A percentile compares a stretch with the other conserved stretches of the same genome.
phyloP scores from a whole-genome alignment of 2,888 invertebrate species.

The Apocheima hispidaria region DNA sequence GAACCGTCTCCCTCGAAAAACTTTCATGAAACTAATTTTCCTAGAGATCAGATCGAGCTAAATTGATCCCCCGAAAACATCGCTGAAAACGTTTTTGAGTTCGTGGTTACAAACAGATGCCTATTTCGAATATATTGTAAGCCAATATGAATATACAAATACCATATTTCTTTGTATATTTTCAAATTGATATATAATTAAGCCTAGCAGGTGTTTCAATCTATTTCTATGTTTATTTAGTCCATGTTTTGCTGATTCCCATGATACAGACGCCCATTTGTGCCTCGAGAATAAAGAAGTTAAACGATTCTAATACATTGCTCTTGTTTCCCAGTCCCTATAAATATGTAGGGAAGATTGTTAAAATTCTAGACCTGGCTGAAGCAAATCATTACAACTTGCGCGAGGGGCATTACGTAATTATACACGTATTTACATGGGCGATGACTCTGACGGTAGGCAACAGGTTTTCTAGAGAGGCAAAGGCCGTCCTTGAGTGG shows the following conservation, averaged over 20 bases:
- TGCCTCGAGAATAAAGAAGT: background rate
- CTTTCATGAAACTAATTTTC: background rate
- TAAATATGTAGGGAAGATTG: slow-evolving; percentile 11
- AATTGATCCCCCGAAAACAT: background rate
- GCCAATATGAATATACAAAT: too few relatives aligned
- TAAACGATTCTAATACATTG: background rate
- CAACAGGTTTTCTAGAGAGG: slow-evolving; percentile 45
- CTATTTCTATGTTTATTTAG: background rate
- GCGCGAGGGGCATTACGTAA: slow-evolving; percentile 32
- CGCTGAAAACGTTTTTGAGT: background rate
- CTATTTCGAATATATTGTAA: background rate
- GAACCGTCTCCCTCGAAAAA: background rate
- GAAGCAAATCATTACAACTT: slow-evolving; percentile 8
- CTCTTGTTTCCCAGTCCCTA: slow-evolving; percentile 1
- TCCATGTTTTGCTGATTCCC: background rate
- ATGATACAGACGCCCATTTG: background rate
- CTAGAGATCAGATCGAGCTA: background rate
- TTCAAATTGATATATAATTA: too few relatives aligned
- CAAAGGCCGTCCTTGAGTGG: slow-evolving; percentile 53
- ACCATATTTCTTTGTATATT: too few relatives aligned
- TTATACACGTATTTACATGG: slow-evolving; percentile 29
- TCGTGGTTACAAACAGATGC: background rate
- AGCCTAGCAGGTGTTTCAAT: background rate
- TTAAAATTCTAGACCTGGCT: slow-evolving; percentile 16
- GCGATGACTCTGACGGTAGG: slow-evolving; percentile 37